Base-by-base conservation (phyloP, 1,140 invertebrate species). In the Halesus radiatus region DNA sequence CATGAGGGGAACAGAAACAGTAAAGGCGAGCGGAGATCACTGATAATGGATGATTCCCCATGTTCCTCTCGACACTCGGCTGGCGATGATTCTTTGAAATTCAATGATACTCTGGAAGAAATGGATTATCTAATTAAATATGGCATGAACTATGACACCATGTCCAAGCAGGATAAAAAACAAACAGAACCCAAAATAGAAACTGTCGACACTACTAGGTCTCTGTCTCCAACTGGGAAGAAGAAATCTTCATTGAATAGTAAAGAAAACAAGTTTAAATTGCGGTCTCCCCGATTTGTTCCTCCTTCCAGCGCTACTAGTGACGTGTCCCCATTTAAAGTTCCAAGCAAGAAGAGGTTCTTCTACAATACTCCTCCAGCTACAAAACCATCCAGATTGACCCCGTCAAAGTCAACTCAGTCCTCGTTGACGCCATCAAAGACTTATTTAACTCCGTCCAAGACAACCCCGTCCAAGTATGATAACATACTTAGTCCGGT, bases 101-200 rank as follows among this genome's bases (percentile, higher is more conserved):
- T 89, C 15, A 88, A 89, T 79, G 86, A 88, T 82, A 88, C 88
- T 22, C 84, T 89, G 52, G 88, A 89, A 84, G 86, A 87, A 84
- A 86, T 89, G 60, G 87, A 89, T 32, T 86, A 87, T 37, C 85
- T 87, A 80, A 84, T 89, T 78, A 81, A 87, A 76, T 86, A 87
- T 16, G 88, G 87, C 3, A 81, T 85, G 62, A 84, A 87, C 53
- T 58, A 62, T 4, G 26, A 75, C 7, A 18, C 23, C 3, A 23
- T 23, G 20, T 13, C 37, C 10, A 45, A 45, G 37, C 37, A 45
- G 37, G 37, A 45, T 13, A 45, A 13, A 45, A 45, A 45, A 45
- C 37, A 45, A 45, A 13, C 37, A 45, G 37, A 45, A 13, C 0
- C 37, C 8, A 45, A 45, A 45, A 45, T 13, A 45, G 58, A 60